Conservation (phyloP, 2,113 vertebrate species). For the Coryphaenoides rupestris region DNA sequence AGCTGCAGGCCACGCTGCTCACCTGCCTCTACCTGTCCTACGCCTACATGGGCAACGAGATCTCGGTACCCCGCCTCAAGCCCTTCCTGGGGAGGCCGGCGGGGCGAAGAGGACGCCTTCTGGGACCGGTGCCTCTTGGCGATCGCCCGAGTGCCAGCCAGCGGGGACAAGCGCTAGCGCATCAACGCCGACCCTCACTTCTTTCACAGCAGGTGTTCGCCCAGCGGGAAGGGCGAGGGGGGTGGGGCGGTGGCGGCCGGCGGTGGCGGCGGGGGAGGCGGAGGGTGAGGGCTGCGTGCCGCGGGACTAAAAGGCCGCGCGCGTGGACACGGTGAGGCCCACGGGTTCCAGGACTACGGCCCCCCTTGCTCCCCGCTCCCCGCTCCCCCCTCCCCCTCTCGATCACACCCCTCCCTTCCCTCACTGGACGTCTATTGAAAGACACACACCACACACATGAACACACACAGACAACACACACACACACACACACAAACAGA, state of each 20-base stretch:
- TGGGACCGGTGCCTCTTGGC: conserved; percentile 82
- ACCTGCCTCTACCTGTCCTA: conserved; percentile 84
- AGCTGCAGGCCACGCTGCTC: conserved; percentile 78
- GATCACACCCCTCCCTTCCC: background rate
- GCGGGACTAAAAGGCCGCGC: conserved; percentile 73
- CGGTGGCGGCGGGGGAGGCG: too few species aligned
- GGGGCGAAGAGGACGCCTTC: conserved; percentile 78
- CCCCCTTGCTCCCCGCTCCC: too few species aligned
- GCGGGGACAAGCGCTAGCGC: conserved; percentile 79
- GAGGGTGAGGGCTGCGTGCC: conserved; percentile 61
- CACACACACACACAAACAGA: conserved; percentile 5
- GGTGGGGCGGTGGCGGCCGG: too few species aligned
- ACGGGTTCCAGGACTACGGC: too few species aligned
- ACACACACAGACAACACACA: conserved; percentile 13
- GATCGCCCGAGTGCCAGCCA: conserved; percentile 76
- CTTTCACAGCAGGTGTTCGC: conserved; percentile 83
- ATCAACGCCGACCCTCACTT: conserved; percentile 83
- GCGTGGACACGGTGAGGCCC: conserved; percentile 78
- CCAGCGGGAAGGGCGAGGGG: conserved; percentile 79
- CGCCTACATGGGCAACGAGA: conserved; percentile 86
- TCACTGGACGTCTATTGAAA: conserved; percentile 40
- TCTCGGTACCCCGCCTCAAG: conserved; percentile 84
- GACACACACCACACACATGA: conserved; percentile 5
- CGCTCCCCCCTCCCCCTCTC: background rate
- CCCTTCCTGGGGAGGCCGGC: conserved; percentile 78